Percentiles rank a stretch among this genome's conserved stretches.
These are phyloP conservation scores for Phyto melanocephala DNA, from an alignment of 2,888 invertebrate genomes.

Conservation along the genomic window DNA sequence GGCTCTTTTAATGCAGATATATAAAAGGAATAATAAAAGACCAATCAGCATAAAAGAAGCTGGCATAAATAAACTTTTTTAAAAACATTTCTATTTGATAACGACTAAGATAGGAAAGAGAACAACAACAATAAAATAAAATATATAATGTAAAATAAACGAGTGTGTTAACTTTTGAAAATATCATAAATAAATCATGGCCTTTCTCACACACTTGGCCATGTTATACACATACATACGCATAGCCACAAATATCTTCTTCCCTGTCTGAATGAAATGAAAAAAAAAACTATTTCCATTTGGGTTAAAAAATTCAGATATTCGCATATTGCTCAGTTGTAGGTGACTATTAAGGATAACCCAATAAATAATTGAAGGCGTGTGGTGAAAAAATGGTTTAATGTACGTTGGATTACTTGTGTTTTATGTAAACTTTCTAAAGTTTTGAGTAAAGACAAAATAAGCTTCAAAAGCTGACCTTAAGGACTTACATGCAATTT, in stretches of 20 bases:
- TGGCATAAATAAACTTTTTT: constrained; percentile 58
- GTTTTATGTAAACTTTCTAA: too few species aligned
- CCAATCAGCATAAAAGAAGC: constrained; percentile 56
- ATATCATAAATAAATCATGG: constrained; percentile 58
- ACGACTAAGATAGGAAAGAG: not conserved
- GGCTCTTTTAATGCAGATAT: too few species aligned
- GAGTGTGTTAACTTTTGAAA: constrained; percentile 55
- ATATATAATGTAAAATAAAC: constrained; percentile 27
- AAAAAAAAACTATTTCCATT: not conserved
- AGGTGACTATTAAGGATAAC: not conserved
- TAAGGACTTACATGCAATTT: too few species aligned
- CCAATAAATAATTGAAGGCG: not conserved
- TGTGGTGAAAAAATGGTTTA: not conserved
- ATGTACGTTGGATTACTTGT: too few species aligned
- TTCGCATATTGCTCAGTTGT: not conserved
- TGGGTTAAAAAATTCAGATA: constrained; percentile 6
- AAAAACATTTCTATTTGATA: constrained; percentile 53
- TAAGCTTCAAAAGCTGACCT: too few species aligned
- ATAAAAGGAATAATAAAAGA: constrained; percentile 44
- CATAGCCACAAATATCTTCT: not conserved
- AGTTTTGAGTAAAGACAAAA: too few species aligned
- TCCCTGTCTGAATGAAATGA: not conserved
- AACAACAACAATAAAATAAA: constrained; percentile 2
- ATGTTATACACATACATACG: too few species aligned
- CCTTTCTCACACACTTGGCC: constrained; percentile 27